These are phyloP conservation scores for Sorex fumeus DNA, from an alignment of 2,113 vertebrate genomes.

Conservation along the genomic window DNA sequence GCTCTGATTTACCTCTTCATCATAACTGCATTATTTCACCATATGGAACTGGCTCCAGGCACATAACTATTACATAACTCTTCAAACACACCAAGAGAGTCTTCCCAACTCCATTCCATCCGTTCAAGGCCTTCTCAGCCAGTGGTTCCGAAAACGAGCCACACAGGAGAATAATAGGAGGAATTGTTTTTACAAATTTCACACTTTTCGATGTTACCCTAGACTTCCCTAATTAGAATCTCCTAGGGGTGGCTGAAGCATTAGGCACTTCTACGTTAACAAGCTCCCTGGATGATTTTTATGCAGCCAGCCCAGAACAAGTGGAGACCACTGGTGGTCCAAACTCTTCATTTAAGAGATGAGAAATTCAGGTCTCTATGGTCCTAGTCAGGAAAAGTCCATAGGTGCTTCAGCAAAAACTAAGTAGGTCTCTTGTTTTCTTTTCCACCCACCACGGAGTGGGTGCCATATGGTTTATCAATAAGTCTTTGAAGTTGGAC, in stretches of 20 bases:
- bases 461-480: not conserved
- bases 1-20: slow-evolving; percentile 33
- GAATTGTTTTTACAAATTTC: slow-evolving; percentile 49
- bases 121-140: slow-evolving; percentile 47
- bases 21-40: not conserved
- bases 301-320: slow-evolving; percentile 46
- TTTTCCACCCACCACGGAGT: slow-evolving; percentile 17
- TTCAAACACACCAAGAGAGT: slow-evolving; percentile 55
- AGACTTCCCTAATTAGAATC: slow-evolving; percentile 56
- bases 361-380: slow-evolving; percentile 43
- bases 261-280: slow-evolving; percentile 71
- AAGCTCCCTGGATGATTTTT: slow-evolving; percentile 70
- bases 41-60: not conserved
- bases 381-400: slow-evolving; percentile 11
- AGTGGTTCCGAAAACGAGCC: slow-evolving; percentile 46
- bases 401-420: slow-evolving; percentile 42
- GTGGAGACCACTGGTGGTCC: not conserved
- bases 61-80: slow-evolving; percentile 19
- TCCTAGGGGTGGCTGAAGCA: slow-evolving; percentile 7
- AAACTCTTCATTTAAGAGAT: slow-evolving; percentile 70
- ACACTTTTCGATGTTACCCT: slow-evolving; percentile 53
- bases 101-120: slow-evolving; percentile 58
- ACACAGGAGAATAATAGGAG: slow-evolving; percentile 39
- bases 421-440: slow-evolving; percentile 58
- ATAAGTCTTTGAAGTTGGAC: slow-evolving; percentile 28